Conservation (phyloP, 2,797 vertebrate genomes). For the Momotus momota region DNA sequence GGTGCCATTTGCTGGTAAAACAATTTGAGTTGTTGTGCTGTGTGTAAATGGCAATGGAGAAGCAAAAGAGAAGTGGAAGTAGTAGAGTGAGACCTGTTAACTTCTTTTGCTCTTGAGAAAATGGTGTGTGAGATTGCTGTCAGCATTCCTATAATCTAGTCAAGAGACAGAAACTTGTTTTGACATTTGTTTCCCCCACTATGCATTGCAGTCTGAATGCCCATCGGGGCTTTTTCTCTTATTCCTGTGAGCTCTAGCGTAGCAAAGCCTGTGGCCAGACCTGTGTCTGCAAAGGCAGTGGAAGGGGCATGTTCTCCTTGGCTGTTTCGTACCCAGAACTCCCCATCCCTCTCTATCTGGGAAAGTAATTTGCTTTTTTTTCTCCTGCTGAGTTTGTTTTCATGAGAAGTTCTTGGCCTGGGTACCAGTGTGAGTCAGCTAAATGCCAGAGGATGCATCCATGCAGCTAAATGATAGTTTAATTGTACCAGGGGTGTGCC, state of each 20-base stretch:
- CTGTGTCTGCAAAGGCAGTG: background rate
- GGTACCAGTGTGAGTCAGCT: background rate
- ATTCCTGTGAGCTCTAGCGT: accelerated
- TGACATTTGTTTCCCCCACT: background rate
- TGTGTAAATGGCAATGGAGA: accelerated
- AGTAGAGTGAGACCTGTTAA: background rate
- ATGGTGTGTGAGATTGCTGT: background rate
- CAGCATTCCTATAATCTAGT: accelerated
- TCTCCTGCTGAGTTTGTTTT: background rate
- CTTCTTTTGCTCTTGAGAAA: background rate
- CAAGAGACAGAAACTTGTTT: background rate
- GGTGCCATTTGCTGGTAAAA: background rate
- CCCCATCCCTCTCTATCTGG: background rate
- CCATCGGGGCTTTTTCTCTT: accelerated
- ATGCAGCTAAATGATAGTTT: background rate
- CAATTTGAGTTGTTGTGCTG: background rate
- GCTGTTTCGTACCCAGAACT: background rate
- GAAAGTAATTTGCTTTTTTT: background rate
- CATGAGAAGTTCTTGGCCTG: background rate
- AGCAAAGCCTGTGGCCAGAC: background rate
- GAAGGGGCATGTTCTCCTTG: accelerated
- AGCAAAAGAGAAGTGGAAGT: accelerated
- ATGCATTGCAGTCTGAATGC: accelerated
- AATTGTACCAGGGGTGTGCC: background rate
- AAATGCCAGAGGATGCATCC: background rate